A percentile compares a stretch with the other conserved stretches of the same genome.
These are phyloP conservation scores for Chlorops oryzae DNA, from an alignment of 1,140 invertebrate genomes.

Conservation along the genomic window DNA sequence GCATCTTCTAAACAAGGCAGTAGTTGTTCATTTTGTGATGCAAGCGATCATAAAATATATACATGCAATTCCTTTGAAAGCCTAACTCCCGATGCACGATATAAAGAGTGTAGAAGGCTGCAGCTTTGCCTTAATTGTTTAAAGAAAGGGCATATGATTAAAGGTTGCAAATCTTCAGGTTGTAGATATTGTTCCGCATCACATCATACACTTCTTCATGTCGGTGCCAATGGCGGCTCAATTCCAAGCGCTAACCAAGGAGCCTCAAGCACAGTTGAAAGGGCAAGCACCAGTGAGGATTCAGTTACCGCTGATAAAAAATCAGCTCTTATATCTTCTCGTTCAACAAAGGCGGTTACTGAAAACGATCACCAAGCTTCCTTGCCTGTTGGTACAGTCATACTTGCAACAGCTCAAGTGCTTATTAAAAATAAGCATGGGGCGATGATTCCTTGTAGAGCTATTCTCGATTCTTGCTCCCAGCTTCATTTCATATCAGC, in stretches of 20 bases:
- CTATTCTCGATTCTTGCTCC: slow-evolving; percentile 6
- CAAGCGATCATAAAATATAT: slow-evolving; percentile 6
- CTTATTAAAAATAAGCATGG: slow-evolving; percentile 7
- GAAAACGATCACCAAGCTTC: too few relatives aligned
- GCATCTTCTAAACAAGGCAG: neutral
- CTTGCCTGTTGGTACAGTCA: too few relatives aligned
- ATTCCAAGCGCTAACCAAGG: too few relatives aligned
- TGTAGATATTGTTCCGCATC: neutral
- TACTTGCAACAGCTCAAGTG: slow-evolving; percentile 7
- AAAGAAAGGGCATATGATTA: neutral
- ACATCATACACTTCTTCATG: slow-evolving; percentile 11
- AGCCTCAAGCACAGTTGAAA: too few relatives aligned
- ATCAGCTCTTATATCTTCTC: neutral
- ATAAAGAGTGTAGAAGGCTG: slow-evolving; percentile 3
- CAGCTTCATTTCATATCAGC: slow-evolving; percentile 9
- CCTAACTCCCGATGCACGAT: neutral
- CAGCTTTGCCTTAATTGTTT: slow-evolving; percentile 7
- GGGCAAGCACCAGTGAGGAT: too few relatives aligned
- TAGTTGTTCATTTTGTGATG: slow-evolving; percentile 4
- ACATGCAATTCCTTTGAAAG: slow-evolving; percentile 1
- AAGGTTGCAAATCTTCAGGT: slow-evolving; percentile 1
- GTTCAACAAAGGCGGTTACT: too few relatives aligned
- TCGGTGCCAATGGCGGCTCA: too few relatives aligned
- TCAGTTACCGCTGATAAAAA: neutral
- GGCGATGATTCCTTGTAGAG: slow-evolving; percentile 2